Evolutionary conservation across 2,888 invertebrate species (phyloP), one percentile per base, ranked within the genome.

Genomic region (Pristionchus mayeri): DNA sequence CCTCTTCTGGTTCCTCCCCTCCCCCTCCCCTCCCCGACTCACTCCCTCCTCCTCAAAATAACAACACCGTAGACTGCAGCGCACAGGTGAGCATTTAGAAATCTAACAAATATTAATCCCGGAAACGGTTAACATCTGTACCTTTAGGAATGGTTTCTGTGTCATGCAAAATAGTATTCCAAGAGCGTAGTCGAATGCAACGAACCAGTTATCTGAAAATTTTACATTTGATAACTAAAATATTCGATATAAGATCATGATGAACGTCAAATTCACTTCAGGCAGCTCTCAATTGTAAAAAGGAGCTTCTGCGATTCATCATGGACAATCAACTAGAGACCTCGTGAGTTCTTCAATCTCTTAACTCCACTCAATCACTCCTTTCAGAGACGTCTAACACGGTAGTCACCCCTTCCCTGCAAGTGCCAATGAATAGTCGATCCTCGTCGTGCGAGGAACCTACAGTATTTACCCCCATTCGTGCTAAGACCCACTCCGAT

Each of bases 311-410:
- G 79, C 90, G 90, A 83, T 89, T 91, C 80, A 91, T 92, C 48
- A 85, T 92, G 85, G 90, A 91, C 81, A 91, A 91, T 79, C 86
- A 90, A 63, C 84, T 92, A 37, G 92, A 92, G 85, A 91, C 91
- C 57, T 80, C 80, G 80, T 80, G 44, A 80, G 80, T 54, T 24
- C 21, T 57, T 6, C 24, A 57, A 76, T 27, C 50, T 1, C 21
- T 30, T 78, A 7, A 3, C 16, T 3, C n/a, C 37, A 13, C 2
- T 67, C 13, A 30, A 7, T 11, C 2, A 60, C 0, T 30, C 1
- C 24, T 34, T 78, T 27, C 76, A 78, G 76, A 30, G 76, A 78
- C 50, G 76, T 78, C 27, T 78, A 50, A 50, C 50, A 78, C 50
- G 76, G 76, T 78, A 50, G 76, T 30, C 50, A 34, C n/a, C 71